Evolutionary conservation across 2,797 vertebrate species (phyloP), one percentile per base, ranked within the genome.

Genomic region (Halcyon smyrnensis): DNA sequence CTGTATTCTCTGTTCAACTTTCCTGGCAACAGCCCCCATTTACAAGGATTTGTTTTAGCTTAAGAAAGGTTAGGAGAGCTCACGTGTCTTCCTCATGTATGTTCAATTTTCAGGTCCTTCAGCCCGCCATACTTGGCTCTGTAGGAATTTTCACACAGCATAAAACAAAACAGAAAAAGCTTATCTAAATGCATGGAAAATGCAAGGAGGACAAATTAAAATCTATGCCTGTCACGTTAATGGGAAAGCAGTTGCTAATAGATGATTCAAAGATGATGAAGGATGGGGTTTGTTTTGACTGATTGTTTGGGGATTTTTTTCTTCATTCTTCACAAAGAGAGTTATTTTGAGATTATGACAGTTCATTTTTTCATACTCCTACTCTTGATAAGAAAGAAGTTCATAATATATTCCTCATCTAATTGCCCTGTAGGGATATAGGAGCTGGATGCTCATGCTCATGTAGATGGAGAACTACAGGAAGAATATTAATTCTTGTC

Each of bases 21-120:
- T 32, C 53, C 43, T 67, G 34, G 8, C 71, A 79, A 15, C 43
- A 64, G n/a, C 64, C 54, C 50, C 45, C n/a, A 9, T n/a, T 13
- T 41, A 67, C 17, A 70, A 41, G 30, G 15, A 50, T 25, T 83
- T 2, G 2, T 3, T 83, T 63, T 59, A 78, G 23, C n/a, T 28
- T n/a, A 8, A 48, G 41, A 6, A 27, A 21, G 6, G 5, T 43
- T n/a, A 30, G 25, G 16, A 70, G 46, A 67, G 30, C 28, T 62
- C 48, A 20, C 27, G 3, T 0, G 0, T 48, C 34, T 76, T 79
- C 43, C 32, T 59, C 28, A 59, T 51, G 30, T 76, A 0, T 34
- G 25, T 30, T 68, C 84, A 20, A 0, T 54, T 50, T 17, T n/a
- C 10, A 5, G 6, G 11, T 75, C 43, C 70, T 85, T 82, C 65